Evolutionary conservation across 2,888 invertebrate species (phyloP).

Genomic region (Apamea sordens): DNA sequence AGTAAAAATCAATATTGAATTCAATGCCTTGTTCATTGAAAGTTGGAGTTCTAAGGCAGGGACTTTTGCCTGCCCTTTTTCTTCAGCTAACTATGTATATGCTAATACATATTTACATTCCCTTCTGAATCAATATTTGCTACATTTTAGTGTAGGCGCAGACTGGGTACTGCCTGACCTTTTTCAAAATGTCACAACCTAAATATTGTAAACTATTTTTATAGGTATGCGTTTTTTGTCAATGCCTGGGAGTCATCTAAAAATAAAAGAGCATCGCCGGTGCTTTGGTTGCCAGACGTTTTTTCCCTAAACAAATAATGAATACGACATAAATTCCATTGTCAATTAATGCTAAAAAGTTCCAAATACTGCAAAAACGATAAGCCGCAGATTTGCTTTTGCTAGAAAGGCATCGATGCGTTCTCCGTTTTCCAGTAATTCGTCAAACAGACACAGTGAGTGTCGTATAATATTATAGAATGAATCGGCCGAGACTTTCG

Average conservation of each 20-base stretch:
- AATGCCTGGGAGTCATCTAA: conserved; percentile 44
- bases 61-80: conserved; percentile 18
- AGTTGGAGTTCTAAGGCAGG: conserved; percentile 14
- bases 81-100: conserved; percentile 29
- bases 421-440: conserved; percentile 51
- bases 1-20: conserved; percentile 53
- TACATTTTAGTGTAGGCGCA: neutral
- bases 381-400: conserved; percentile 30
- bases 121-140: conserved; percentile 20
- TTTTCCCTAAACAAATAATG: conserved; percentile 4
- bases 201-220: conserved; percentile 36
- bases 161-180: conserved; percentile 22
- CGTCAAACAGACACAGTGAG: conserved; percentile 55
- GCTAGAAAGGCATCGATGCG: conserved; percentile 43
- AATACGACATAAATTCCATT: conserved; percentile 1
- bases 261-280: conserved; percentile 33
- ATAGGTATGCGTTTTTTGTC: conserved; percentile 36
- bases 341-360: conserved; percentile 6
- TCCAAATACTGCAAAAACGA: conserved; percentile 34
- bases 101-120: conserved; percentile 8
- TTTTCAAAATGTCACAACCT: conserved; percentile 42
- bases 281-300: neutral
- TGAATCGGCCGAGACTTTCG: conserved; percentile 36
- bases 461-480: conserved; percentile 44
- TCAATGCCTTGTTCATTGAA: conserved; percentile 28